phyloP scores from a whole-genome alignment of 2,113 vertebrate species.

The Dascyllus trimaculatus region DNA sequence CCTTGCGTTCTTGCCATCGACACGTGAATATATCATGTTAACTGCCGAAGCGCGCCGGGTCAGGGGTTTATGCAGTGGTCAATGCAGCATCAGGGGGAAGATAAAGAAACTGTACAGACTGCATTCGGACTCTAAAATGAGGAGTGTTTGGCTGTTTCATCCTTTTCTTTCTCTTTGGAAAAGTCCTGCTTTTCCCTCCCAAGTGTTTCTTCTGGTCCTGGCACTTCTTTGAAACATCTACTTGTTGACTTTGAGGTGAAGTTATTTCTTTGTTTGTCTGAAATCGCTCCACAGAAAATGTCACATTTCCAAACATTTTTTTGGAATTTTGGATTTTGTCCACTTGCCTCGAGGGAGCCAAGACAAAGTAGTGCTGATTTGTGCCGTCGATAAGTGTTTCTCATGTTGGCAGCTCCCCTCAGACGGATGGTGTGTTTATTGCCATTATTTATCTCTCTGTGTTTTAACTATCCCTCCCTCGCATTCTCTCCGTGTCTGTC shows the following conservation, averaged over 20 bases:
- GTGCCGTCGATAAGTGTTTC: constrained; percentile 34
- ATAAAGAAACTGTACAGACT: constrained; percentile 53
- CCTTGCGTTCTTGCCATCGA: constrained; percentile 64
- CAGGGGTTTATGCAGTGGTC: constrained; percentile 73
- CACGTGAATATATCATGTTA: constrained; percentile 79
- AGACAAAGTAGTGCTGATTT: constrained; percentile 37
- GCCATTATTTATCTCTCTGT: constrained; percentile 72
- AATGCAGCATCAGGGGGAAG: constrained; percentile 56
- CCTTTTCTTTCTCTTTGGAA: neutral
- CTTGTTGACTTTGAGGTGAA: constrained; percentile 26
- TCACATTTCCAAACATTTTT: neutral
- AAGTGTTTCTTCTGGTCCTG: neutral
- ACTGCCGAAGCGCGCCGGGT: constrained; percentile 64
- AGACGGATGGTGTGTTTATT: constrained; percentile 64
- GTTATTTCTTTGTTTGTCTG: neutral
- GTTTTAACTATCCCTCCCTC: constrained; percentile 52
- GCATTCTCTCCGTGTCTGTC: constrained; percentile 52
- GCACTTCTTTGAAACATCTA: neutral
- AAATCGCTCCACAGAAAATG: neutral
- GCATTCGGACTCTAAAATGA: constrained; percentile 6
- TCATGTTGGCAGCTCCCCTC: constrained; percentile 30
- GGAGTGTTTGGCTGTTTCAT: neutral
- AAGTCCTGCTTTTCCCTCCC: neutral
- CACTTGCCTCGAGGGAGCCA: constrained; percentile 21
- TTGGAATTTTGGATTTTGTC: constrained; percentile 15